These are phyloP conservation scores for Pelochelys cantorii DNA, from an alignment of 2,797 vertebrate species.

Conservation along the genomic window DNA sequence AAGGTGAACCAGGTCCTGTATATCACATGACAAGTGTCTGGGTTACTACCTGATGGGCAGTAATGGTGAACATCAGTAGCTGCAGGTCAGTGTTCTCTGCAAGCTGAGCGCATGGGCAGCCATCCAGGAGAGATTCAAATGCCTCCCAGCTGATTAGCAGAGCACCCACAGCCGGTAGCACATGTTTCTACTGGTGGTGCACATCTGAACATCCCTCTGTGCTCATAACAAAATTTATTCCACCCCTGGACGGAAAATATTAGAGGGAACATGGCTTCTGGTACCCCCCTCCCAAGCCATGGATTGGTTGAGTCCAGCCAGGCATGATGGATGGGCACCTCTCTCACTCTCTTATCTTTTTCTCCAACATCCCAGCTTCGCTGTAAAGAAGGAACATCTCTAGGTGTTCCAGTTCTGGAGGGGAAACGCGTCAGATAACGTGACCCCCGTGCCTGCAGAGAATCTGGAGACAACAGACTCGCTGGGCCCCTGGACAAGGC, in stretches of 20 bases:
- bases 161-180: too few relatives aligned
- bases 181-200: too few relatives aligned
- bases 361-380: background rate
- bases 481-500: too few relatives aligned
- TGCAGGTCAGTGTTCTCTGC: too few relatives aligned
- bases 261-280: too few relatives aligned
- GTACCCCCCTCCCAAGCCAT: background rate
- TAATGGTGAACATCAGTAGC: background rate
- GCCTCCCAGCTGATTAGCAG: too few relatives aligned
- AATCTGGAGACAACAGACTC: background rate
- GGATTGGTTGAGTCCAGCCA: background rate
- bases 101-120: too few relatives aligned
- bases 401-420: background rate
- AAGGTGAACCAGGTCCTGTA: background rate
- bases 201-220: too few relatives aligned
- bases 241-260: too few relatives aligned
- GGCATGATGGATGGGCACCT: background rate
- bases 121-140: too few relatives aligned
- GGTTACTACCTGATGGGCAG: background rate
- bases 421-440: background rate
- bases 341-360: background rate
- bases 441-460: background rate
- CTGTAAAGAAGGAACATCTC: background rate
- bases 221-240: too few relatives aligned
- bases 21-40: background rate